These are phyloP conservation scores for Lysiphlebus fabarum DNA, from an alignment of 1,140 invertebrate genomes.

Conservation along the genomic window DNA sequence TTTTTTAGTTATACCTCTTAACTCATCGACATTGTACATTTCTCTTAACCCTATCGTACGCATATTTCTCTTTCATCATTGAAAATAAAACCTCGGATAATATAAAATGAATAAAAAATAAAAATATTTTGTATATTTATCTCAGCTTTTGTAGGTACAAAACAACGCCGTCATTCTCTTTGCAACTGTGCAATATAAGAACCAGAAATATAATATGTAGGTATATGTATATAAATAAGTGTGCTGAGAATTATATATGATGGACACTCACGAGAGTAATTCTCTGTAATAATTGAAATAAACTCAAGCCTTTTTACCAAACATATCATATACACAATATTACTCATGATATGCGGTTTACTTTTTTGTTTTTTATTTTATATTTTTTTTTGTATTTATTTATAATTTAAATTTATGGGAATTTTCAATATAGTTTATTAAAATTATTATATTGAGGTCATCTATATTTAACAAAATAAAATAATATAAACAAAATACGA, in stretches of 20 bases:
- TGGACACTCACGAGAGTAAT: conserved; percentile 53
- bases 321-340: too few species aligned
- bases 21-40: too few species aligned
- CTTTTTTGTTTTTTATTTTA: too few species aligned
- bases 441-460: too few species aligned
- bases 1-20: too few species aligned
- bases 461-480: too few species aligned
- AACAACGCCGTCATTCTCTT: conserved; percentile 21
- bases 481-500: too few species aligned
- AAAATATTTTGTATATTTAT: not conserved
- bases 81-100: conserved; percentile 8
- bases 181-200: conserved; percentile 43
- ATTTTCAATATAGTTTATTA: too few species aligned
- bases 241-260: conserved; percentile 50
- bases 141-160: conserved; percentile 9
- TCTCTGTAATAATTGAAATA: conserved; percentile 59
- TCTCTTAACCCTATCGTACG: conserved; percentile 9
- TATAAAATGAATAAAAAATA: not conserved
- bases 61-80: conserved; percentile 4
- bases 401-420: too few species aligned
- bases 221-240: too few species aligned
- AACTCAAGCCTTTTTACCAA: conserved; percentile 40
- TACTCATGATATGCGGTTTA: too few species aligned
- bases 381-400: too few species aligned
- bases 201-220: conserved; percentile 40